Evolutionary conservation across 2,113 vertebrate species (phyloP).

Genomic region (Apeltes quadracus): DNA sequence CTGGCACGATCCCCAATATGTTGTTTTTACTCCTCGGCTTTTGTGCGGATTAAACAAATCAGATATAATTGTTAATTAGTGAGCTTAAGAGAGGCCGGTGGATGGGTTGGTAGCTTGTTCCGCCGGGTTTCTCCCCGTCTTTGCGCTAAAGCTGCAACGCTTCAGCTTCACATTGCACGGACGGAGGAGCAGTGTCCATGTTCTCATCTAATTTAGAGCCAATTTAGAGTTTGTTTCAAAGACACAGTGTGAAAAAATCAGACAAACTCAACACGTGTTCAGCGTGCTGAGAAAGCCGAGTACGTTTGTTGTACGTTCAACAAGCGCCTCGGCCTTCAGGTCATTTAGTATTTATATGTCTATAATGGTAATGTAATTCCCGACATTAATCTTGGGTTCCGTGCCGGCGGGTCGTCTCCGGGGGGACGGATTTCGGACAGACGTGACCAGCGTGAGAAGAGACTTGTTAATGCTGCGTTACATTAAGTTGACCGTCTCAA

Average conservation of each 20-base stretch:
- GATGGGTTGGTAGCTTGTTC: not conserved
- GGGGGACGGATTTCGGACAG: constrained; percentile 22
- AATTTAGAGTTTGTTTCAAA: not conserved
- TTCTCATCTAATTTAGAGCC: not conserved
- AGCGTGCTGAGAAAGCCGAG: no score
- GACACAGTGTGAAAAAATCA: not conserved
- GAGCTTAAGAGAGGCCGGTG: not conserved
- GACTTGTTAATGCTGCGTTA: constrained; percentile 22
- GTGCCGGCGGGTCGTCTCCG: constrained; percentile 21
- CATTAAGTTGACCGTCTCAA: constrained; percentile 35
- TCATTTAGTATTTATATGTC: constrained; percentile 15
- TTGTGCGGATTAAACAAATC: not conserved
- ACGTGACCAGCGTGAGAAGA: constrained; percentile 11
- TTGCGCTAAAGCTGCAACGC: not conserved
- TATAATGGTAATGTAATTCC: constrained; percentile 13
- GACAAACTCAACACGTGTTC: not conserved
- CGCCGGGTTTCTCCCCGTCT: not conserved
- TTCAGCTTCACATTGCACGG: not conserved
- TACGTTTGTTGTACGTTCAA: not conserved
- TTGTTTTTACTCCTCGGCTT: not conserved
- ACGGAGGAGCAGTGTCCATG: not conserved
- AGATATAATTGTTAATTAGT: not conserved
- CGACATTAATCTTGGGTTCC: constrained; percentile 10
- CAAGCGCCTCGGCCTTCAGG: constrained; percentile 3
- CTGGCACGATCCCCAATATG: not conserved